phyloP scores from a whole-genome alignment of 1,140 invertebrate genomes.

The Amphibalanus amphitrite region DNA sequence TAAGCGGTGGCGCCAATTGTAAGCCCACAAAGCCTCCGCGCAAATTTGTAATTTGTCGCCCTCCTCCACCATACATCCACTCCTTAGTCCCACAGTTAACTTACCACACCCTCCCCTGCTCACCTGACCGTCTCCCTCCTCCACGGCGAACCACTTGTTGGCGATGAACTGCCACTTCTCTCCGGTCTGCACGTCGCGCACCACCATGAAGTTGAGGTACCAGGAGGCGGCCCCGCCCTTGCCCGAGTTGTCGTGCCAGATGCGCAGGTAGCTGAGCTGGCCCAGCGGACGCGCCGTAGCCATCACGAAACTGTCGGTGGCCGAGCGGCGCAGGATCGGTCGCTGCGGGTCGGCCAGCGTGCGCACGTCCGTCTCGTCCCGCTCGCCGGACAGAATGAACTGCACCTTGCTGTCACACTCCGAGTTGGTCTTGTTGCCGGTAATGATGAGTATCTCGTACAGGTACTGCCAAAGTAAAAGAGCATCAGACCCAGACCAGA shows the following conservation, averaged over 20 bases:
- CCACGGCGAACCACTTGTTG: constrained; percentile 35
- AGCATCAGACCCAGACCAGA: no score
- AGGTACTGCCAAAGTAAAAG: constrained; percentile 28
- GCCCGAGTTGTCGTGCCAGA: constrained; percentile 38
- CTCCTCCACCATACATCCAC: no score
- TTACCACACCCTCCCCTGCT: no score
- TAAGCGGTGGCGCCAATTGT: no score
- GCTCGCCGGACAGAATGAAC: constrained; percentile 32
- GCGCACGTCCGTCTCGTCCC: constrained; percentile 26
- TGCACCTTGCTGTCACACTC: constrained; percentile 33
- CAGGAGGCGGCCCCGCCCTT: constrained; percentile 31
- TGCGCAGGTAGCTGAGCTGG: constrained; percentile 28
- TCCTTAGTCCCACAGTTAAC: no score
- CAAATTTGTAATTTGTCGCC: no score
- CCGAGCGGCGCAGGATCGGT: constrained; percentile 29
- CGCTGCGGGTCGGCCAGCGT: constrained; percentile 28
- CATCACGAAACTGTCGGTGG: constrained; percentile 32
- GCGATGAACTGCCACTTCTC: constrained; percentile 31
- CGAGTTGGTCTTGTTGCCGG: constrained; percentile 31
- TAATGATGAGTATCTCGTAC: constrained; percentile 37
- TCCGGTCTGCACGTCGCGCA: constrained; percentile 34
- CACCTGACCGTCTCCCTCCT: constrained; percentile 28
- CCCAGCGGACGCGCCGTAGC: constrained; percentile 29
- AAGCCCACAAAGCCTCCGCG: no score
- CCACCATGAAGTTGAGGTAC: constrained; percentile 31